Evolutionary conservation across 2,797 vertebrate species (phyloP), one percentile per base, ranked within the genome.

Genomic region (Cryptoprocta ferox): DNA sequence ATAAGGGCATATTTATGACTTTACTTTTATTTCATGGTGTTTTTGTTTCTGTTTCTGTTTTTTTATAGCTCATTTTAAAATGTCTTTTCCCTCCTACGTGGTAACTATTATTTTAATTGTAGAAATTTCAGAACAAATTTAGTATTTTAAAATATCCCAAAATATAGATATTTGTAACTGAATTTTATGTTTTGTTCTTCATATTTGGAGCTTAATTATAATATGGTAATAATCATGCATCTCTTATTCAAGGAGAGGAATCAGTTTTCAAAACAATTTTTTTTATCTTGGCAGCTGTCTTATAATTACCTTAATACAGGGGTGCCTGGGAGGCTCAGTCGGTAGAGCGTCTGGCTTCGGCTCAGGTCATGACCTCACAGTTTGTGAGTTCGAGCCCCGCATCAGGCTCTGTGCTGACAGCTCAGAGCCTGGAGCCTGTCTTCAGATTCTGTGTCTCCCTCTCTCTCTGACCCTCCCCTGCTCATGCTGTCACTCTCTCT

Each of bases 71-170:
- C 9, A 39, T 32, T 91, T 92, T 83, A 66, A 83, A 83, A 68
- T 65, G 7, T 84, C 39, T 70, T 56, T 68, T 94, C 56, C 28
- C 37, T 75, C 21, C 37, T 39, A 37, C 81, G n/a, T 81, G 26
- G 50, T 50, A 61, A 82, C 14, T n/a, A 75, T 12, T 81, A 12
- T 65, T 83, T 82, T 93, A 80, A 61, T 45, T 85, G 12, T 39
- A 93, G 70, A 24, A 56, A 75, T 91, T 86, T 81, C 28, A 56
- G 70, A 89, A 92, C 16, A 92, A 85, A 78, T 66, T 73, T 89
- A 59, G 30, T 80, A 28, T 78, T 92, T 91, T 93, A 68, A 28
- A 37, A 24, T 95, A 75, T 90, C 6, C 26, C 18, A 70, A 75
- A n/a, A 75, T 85, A 10, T 32, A 70, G 9, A 48, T 75, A 48